Percentiles rank a stretch among this genome's conserved stretches.
Conservation (phyloP, 2,888 invertebrate species). For the Nemoura dubitans region DNA sequence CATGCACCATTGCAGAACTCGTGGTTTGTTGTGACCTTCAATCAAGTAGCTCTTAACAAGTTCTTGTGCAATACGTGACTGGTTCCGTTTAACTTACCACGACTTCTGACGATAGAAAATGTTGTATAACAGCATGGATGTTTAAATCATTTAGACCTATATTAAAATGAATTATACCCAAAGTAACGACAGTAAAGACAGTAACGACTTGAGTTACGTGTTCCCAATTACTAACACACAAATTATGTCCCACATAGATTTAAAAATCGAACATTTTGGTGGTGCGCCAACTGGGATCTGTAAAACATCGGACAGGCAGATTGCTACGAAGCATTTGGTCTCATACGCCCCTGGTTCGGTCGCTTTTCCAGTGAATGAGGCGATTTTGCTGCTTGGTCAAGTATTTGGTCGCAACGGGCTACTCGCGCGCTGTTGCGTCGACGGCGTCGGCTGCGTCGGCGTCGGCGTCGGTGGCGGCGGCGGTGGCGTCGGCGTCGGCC, state of each 20-base stretch:
- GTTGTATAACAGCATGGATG: neutral
- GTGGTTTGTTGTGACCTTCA: neutral
- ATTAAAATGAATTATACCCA: neutral
- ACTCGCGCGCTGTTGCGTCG: conserved; percentile 19
- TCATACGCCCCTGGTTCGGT: conserved; percentile 8
- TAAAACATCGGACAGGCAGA: neutral
- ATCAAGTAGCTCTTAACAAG: neutral
- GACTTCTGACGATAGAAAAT: neutral
- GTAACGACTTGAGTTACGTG: neutral
- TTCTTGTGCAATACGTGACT: neutral
- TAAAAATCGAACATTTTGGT: neutral
- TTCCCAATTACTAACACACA: neutral
- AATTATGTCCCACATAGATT: neutral
- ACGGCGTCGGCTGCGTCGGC: neutral
- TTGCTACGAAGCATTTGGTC: neutral
- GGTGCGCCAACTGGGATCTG: neutral
- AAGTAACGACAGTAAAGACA: conserved; percentile 1
- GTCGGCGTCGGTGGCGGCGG: neutral
- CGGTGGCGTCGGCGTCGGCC: neutral
- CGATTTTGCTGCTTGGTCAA: conserved; percentile 64
- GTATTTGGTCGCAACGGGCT: conserved; percentile 52
- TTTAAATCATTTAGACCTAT: neutral
- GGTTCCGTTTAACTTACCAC: neutral
- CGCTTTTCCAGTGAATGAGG: conserved; percentile 67
- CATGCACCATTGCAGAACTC: neutral